Evolutionary conservation across 35 echinoderm and acorn worm genomes (phyloP), one percentile per base, ranked within the genome.

Genomic region (Holothuria glaberrima): DNA sequence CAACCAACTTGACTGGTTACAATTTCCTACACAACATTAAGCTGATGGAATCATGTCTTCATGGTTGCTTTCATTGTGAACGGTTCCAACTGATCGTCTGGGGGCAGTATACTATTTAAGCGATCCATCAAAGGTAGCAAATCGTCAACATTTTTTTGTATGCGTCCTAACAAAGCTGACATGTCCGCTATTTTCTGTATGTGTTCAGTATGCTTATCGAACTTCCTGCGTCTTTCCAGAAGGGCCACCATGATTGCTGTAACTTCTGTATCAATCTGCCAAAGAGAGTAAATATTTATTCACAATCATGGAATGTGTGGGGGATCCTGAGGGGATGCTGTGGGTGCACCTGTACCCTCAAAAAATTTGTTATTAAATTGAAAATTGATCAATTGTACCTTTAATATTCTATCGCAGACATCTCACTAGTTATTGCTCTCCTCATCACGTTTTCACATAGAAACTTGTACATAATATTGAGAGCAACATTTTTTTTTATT

Each of bases 111-210:
- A 36, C 88, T 95, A 68, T 98, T 98, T 59, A 98, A 72, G 21
- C 93, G 57, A 32, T 98, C 93, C 96, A 98, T 98, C 48, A 94
- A 88, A 17, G 93, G 96, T 19, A 98, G 61, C 32, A 98, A 85
- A 46, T 98, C 90, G 41, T 98, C 93, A 28, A 95, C 84, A 21
- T 73, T 92, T 88, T 89, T 94, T 58, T 94, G 90, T 5, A 98
- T 87, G 12, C 93, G 80, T 52, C 94, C 88, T 28, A 98, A 16
- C 12, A 91, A 82, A 35, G 46, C 56, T 45, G 96, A 98, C 96
- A 98, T 98, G 17, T 98, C 96, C 0, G 92, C 91, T 63, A 98
- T 94, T 63, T 98, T 98, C 68, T 94, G 93, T 6, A 98, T 95
- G 50, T 94, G 93, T 85, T 98, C 96, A 0, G 96, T 90, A 32